These are phyloP conservation scores for Aspidapion aeneum DNA, from an alignment of 2,888 invertebrate genomes.

Conservation along the genomic window DNA sequence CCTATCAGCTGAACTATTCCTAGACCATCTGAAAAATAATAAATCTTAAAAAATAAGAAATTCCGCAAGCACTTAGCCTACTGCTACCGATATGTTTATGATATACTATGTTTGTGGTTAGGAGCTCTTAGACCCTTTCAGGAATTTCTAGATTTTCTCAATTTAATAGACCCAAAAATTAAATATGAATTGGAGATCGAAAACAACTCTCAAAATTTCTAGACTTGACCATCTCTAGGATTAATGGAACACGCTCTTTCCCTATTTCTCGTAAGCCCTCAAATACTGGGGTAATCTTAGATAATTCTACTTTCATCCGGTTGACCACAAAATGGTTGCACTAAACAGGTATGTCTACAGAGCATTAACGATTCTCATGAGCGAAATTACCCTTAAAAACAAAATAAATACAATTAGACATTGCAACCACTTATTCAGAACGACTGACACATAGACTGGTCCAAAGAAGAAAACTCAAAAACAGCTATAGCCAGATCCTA, in stretches of 20 bases:
- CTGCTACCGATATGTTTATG: background rate
- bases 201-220: background rate
- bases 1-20: too few species aligned
- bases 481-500: background rate
- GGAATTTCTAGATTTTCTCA: background rate
- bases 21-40: too few species aligned
- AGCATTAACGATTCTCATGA: background rate
- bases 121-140: background rate
- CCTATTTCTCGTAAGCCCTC: background rate
- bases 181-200: background rate
- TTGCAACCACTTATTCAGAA: background rate
- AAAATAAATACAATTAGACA: background rate
- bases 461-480: background rate
- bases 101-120: background rate
- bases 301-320: background rate
- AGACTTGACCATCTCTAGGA: background rate
- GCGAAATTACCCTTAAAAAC: background rate
- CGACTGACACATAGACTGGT: background rate
- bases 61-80: too few species aligned
- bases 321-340: background rate
- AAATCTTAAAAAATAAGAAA: too few species aligned
- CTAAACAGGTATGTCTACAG: background rate
- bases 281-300: background rate
- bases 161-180: background rate
- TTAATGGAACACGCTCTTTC: background rate